Evolutionary conservation across 2,113 vertebrate genomes (phyloP).

Genomic region (Morone saxatilis): DNA sequence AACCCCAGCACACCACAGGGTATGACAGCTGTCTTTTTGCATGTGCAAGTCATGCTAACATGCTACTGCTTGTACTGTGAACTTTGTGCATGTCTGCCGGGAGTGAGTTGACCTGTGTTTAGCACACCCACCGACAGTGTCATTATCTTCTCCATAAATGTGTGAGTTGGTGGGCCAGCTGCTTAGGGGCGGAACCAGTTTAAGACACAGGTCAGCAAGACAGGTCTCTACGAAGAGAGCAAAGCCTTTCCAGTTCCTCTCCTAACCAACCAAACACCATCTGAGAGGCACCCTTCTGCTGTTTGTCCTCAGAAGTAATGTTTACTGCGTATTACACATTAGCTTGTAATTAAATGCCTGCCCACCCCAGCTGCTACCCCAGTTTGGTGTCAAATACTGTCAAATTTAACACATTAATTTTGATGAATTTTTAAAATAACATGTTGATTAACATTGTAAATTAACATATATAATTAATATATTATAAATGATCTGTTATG

Average conservation of each 20-base stretch:
- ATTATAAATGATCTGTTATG: no score
- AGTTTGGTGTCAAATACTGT: no score
- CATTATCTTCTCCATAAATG: not conserved
- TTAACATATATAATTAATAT: no score
- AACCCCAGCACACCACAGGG: conserved; percentile 34
- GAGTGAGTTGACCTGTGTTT: conserved; percentile 29
- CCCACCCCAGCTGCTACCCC: no score
- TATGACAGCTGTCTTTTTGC: conserved; percentile 39
- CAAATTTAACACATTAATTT: no score
- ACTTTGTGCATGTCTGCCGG: conserved; percentile 31
- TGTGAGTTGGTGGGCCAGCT: conserved; percentile 3
- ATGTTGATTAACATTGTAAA: no score
- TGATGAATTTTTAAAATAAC: no score
- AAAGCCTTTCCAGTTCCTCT: not conserved
- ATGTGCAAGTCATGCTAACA: conserved; percentile 35
- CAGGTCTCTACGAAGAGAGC: not conserved
- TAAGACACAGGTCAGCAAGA: not conserved
- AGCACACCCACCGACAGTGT: conserved; percentile 19
- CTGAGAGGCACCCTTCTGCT: not conserved
- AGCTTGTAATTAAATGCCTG: not conserved
- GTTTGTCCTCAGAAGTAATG: no score
- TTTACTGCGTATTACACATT: not conserved
- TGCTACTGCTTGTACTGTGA: not conserved
- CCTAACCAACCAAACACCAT: not conserved
- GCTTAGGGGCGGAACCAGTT: not conserved